Conservation (phyloP, 1,140 invertebrate genomes). For the Heliconius hermathena region DNA sequence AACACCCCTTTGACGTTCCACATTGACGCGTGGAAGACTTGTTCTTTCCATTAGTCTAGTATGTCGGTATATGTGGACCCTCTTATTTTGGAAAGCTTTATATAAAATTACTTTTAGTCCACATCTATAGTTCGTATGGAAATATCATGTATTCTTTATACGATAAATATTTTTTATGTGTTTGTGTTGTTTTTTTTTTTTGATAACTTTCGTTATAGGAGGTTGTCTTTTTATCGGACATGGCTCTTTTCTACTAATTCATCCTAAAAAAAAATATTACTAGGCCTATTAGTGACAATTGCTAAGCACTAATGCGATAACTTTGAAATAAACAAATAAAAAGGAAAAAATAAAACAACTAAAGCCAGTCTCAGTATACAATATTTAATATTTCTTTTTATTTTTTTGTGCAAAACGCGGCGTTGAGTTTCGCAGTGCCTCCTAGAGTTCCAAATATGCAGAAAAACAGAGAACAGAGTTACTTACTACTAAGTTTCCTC, state of each 20-base stretch:
- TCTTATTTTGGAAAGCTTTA: conserved; percentile 30
- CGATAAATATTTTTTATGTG: neutral
- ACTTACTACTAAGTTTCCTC: no score
- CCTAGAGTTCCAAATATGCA: no score
- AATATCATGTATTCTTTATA: neutral
- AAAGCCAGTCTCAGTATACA: no score
- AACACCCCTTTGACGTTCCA: conserved; percentile 57
- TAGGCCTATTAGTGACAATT: no score
- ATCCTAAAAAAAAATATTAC: no score
- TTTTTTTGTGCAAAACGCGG: no score
- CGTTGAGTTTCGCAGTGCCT: no score
- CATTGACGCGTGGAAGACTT: conserved; percentile 48
- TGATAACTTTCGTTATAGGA: neutral
- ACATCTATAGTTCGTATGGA: neutral
- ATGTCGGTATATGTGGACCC: conserved; percentile 25
- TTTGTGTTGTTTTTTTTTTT: neutral
- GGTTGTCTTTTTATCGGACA: neutral
- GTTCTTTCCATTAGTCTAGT: conserved; percentile 50
- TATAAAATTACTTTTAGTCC: conserved; percentile 18
- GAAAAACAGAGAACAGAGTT: no score
- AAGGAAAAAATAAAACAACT: no score
- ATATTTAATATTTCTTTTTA: no score
- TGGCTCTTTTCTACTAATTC: neutral
- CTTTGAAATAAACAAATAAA: no score
- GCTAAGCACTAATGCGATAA: no score